Evolutionary conservation across 2,113 vertebrate species (phyloP).

Genomic region (Recurvirostra avosetta): DNA sequence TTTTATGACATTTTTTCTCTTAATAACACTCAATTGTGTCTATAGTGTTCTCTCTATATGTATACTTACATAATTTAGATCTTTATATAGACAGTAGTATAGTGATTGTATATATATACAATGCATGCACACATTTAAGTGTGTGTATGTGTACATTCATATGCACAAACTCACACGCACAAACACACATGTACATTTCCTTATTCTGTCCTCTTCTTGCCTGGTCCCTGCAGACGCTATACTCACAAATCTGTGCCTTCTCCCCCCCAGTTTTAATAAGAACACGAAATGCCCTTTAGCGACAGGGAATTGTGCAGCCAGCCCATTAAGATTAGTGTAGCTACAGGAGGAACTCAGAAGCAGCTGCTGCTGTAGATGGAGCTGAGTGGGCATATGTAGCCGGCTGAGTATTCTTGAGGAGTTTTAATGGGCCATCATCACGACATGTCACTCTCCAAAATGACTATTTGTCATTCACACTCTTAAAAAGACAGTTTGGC

Average conservation of each 20-base stretch:
- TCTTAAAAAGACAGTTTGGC: conserved; percentile 46
- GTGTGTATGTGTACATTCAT: too few species aligned
- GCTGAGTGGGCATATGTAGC: conserved; percentile 28
- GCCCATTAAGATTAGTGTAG: conserved; percentile 29
- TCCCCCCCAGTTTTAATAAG: neutral
- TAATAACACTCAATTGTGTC: neutral
- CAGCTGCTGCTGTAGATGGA: conserved; percentile 43
- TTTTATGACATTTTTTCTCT: neutral
- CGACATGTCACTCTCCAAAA: conserved; percentile 41
- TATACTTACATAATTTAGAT: neutral
- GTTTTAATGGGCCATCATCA: conserved; percentile 54
- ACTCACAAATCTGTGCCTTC: neutral
- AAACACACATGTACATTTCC: fast-evolving
- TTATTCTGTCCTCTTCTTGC: neutral
- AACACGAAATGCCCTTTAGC: conserved; percentile 8
- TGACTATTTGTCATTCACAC: conserved; percentile 38
- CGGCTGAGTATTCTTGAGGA: neutral
- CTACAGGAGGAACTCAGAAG: conserved; percentile 9
- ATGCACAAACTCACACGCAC: fast-evolving
- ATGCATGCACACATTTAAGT: neutral
- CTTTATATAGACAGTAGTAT: neutral
- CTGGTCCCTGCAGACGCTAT: neutral
- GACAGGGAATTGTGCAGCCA: neutral
- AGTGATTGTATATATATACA: neutral
- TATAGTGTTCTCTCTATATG: neutral